These are phyloP conservation scores for Anser brachyrhynchus DNA, from an alignment of 2,113 vertebrate genomes.

Conservation along the genomic window DNA sequence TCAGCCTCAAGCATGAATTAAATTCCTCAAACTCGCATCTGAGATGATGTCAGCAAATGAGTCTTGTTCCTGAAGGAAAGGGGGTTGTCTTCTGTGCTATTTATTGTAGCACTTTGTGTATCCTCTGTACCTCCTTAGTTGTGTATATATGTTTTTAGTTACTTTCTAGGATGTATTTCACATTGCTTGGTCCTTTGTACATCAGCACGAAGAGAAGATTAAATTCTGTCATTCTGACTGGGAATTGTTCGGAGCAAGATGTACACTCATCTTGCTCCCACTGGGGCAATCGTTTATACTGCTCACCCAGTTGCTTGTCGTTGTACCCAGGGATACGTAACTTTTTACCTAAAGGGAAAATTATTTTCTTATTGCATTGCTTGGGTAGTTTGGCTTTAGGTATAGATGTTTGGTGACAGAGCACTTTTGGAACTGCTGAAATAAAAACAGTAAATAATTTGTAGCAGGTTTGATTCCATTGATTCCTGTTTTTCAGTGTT, in stretches of 20 bases:
- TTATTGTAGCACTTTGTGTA: neutral
- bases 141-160: neutral
- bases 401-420: neutral
- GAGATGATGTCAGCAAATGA: neutral
- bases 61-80: neutral
- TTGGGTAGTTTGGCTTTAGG: neutral
- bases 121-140: neutral
- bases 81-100: neutral
- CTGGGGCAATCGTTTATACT: neutral
- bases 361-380: neutral
- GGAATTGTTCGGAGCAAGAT: neutral
- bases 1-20: neutral
- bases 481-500: neutral
- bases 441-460: neutral
- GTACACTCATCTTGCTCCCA: neutral
- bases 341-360: neutral
- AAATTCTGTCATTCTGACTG: neutral
- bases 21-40: neutral
- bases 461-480: neutral
- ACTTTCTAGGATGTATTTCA: neutral
- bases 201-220: neutral
- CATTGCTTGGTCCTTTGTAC: neutral
- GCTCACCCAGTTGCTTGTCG: neutral
- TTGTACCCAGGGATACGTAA: neutral
- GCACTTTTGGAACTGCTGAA: neutral